Conservation (phyloP, 1,140 invertebrate species). For the Leguminivora glycinivorella region DNA sequence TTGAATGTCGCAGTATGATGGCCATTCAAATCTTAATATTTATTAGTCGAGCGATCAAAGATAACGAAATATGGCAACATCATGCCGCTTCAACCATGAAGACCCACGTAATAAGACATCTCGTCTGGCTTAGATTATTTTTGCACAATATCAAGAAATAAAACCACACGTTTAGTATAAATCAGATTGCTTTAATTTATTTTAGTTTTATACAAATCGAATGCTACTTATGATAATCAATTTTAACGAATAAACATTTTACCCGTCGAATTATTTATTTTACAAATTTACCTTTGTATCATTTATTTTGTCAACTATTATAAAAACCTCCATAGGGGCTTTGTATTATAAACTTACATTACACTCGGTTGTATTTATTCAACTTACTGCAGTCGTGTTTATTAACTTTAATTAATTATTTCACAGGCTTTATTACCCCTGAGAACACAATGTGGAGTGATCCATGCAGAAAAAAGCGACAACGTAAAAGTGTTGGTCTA, state of each 20-base stretch:
- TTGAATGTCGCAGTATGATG: too few species aligned
- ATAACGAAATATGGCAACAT: too few species aligned
- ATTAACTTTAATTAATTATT: slow-evolving; percentile 65
- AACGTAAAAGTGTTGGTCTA: slow-evolving; percentile 18
- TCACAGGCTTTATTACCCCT: slow-evolving; percentile 59
- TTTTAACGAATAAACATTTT: slow-evolving; percentile 76
- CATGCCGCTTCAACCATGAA: too few species aligned
- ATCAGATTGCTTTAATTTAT: slow-evolving; percentile 79
- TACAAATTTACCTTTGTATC: slow-evolving; percentile 77
- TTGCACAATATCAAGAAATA: slow-evolving; percentile 41
- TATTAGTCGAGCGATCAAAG: too few species aligned
- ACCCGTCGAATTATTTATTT: slow-evolving; percentile 73
- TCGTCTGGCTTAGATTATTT: too few species aligned
- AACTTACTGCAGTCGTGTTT: slow-evolving; percentile 71
- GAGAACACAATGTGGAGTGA: slow-evolving; percentile 70
- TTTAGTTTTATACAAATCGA: slow-evolving; percentile 80
- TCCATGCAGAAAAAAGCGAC: slow-evolving; percentile 6
- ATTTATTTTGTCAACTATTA: slow-evolving; percentile 71
- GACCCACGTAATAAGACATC: too few species aligned
- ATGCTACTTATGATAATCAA: slow-evolving; percentile 77
- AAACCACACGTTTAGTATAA: slow-evolving; percentile 71
- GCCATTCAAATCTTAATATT: too few species aligned
- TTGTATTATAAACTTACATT: slow-evolving; percentile 75
- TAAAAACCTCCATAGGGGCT: slow-evolving; percentile 80
- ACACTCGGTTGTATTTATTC: slow-evolving; percentile 62